phyloP scores from a whole-genome alignment of 2,797 vertebrate genomes.

The Gadopsis bispinosus region DNA sequence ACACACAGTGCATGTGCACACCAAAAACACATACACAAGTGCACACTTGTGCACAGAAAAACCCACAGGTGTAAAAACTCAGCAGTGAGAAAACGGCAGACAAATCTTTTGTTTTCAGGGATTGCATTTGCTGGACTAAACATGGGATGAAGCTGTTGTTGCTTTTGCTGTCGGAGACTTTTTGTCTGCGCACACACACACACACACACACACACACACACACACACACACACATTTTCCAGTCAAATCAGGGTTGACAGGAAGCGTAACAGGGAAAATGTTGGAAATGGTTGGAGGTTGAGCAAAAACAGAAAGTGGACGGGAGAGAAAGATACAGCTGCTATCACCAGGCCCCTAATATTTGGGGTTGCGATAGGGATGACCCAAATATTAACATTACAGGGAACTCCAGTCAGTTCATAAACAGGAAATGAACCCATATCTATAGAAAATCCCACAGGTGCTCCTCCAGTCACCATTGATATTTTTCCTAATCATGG shows the following conservation, averaged over 20 bases:
- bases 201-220: background rate
- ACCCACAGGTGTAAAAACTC: slow-evolving; percentile 26
- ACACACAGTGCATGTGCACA: slow-evolving; percentile 32
- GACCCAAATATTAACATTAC: background rate
- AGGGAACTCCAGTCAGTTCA: slow-evolving; percentile 8
- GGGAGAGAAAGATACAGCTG: background rate
- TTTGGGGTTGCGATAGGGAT: slow-evolving; percentile 8
- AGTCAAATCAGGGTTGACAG: slow-evolving; percentile 33
- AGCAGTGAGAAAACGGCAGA: slow-evolving; percentile 25
- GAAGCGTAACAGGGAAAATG: slow-evolving; percentile 20
- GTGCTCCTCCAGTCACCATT: background rate
- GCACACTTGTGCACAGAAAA: slow-evolving; percentile 24
- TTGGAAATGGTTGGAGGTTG: slow-evolving; percentile 10
- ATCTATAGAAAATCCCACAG: slow-evolving; percentile 11
- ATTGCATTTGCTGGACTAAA: slow-evolving; percentile 35
- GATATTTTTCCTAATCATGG: slow-evolving; percentile 1
- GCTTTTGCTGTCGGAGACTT: slow-evolving; percentile 13
- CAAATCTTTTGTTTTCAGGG: slow-evolving; percentile 41
- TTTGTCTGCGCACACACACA: background rate
- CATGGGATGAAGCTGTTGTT: slow-evolving; percentile 1
- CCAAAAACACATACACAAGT: slow-evolving; percentile 34
- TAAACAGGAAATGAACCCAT: slow-evolving; percentile 39
- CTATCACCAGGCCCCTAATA: background rate
- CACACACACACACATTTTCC: background rate
- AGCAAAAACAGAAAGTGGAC: slow-evolving; percentile 16